Evolutionary conservation across 2,113 vertebrate species (phyloP).

Genomic region (Syngnathoides biaculeatus): DNA sequence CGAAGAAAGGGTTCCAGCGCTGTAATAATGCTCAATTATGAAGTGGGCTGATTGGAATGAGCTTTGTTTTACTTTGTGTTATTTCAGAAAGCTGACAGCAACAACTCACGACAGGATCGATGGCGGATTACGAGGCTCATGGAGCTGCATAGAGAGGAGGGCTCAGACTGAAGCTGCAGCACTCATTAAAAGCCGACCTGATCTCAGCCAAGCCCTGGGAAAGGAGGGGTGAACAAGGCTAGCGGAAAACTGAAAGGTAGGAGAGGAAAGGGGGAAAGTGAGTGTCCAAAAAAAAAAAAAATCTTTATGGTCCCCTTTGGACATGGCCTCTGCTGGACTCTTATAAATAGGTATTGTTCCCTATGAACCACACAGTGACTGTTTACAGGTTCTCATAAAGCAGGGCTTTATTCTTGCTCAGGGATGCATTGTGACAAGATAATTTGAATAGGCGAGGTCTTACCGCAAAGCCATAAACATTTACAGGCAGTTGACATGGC

Average conservation of each 20-base stretch:
- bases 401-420: conserved; percentile 70
- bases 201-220: conserved; percentile 67
- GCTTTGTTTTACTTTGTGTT: conserved; percentile 71
- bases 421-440: conserved; percentile 77
- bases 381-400: conserved; percentile 75
- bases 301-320: conserved; percentile 63
- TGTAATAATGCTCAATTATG: conserved; percentile 75
- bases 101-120: conserved; percentile 76
- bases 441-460: conserved; percentile 76
- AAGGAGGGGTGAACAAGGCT: conserved; percentile 62
- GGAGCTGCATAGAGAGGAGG: conserved; percentile 74
- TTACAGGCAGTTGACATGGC: conserved; percentile 72
- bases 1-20: conserved; percentile 37
- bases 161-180: conserved; percentile 62
- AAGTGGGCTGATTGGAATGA: conserved; percentile 68
- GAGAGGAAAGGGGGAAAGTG: conserved; percentile 19
- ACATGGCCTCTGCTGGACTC: conserved; percentile 65
- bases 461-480: conserved; percentile 74
- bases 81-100: conserved; percentile 74
- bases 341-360: conserved; percentile 73
- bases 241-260: conserved; percentile 22
- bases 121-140: conserved; percentile 77
- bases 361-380: conserved; percentile 64
- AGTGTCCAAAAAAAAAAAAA: conserved; percentile 28
- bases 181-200: conserved; percentile 71